Conservation (phyloP, 2,797 vertebrate genomes). For the Protonibea diacanthus region DNA sequence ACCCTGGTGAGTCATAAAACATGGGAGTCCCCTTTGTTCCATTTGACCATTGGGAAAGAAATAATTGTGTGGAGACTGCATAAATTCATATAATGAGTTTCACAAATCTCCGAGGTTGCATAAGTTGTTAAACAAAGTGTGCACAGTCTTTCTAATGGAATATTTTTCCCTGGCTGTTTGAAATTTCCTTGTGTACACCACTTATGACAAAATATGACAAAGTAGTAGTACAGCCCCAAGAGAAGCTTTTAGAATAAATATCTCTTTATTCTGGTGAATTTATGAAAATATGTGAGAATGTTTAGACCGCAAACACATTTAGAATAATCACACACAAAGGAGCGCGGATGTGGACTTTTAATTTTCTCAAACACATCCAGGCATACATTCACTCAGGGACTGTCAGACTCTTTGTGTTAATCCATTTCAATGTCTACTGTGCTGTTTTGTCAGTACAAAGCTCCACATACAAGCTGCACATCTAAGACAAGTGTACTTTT, state of each 20-base stretch:
- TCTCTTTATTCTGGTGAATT: constrained; percentile 5
- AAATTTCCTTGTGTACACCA: neutral
- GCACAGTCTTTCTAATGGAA: constrained; percentile 4
- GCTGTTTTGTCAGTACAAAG: neutral
- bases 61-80: neutral
- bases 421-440: neutral
- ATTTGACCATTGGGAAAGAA: neutral
- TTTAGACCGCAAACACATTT: constrained; percentile 24
- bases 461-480: neutral
- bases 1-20: constrained; percentile 33
- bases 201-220: neutral
- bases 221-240: neutral
- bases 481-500: neutral
- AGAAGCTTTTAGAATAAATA: constrained; percentile 1
- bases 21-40: constrained; percentile 31
- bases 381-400: constrained; percentile 4
- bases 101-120: constrained; percentile 3
- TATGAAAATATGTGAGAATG: neutral
- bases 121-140: neutral
- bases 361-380: constrained; percentile 17
- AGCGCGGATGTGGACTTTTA: constrained; percentile 12
- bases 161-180: neutral
- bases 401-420: neutral
- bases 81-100: constrained; percentile 9
- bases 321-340: neutral